phyloP scores from a whole-genome alignment of 2,797 vertebrate species.

The Caiman crocodilus region DNA sequence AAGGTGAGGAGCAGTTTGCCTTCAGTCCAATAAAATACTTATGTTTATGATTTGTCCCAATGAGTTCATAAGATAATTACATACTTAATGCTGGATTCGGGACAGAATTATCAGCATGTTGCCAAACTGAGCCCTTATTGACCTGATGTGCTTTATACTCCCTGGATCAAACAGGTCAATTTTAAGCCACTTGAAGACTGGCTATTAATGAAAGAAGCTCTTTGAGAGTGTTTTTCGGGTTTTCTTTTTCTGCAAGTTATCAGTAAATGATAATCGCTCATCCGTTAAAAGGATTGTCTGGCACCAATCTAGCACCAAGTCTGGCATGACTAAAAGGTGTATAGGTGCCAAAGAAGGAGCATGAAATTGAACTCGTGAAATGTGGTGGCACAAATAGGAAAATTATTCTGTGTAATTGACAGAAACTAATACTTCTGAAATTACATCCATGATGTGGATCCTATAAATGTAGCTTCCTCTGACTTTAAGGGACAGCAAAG shows the following conservation, averaged over 20 bases:
- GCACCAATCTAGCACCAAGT: not conserved
- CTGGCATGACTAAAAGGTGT: not conserved
- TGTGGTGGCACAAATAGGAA: conserved; percentile 7
- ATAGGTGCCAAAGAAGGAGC: conserved; percentile 42
- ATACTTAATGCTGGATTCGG: not conserved
- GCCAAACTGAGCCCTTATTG: too few relatives aligned
- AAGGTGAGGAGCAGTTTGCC: not conserved
- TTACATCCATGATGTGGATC: not conserved
- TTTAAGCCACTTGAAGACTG: not conserved
- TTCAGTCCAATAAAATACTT: not conserved
- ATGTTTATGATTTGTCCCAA: not conserved
- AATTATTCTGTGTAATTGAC: not conserved
- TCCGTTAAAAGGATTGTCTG: conserved; percentile 13
- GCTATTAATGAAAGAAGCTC: not conserved
- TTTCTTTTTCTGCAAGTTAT: not conserved
- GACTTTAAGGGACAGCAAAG: conserved; percentile 14
- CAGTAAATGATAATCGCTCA: not conserved
- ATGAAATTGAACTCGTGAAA: not conserved
- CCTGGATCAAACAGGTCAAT: not conserved
- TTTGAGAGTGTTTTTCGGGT: not conserved
- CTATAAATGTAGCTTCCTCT: not conserved
- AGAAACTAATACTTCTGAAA: conserved; percentile 37
- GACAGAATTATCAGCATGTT: not conserved
- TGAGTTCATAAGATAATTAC: rapidly evolving
- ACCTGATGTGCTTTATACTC: not conserved